phyloP scores from a whole-genome alignment of 2,888 invertebrate species.

The Leptinotarsa peninsularis region DNA sequence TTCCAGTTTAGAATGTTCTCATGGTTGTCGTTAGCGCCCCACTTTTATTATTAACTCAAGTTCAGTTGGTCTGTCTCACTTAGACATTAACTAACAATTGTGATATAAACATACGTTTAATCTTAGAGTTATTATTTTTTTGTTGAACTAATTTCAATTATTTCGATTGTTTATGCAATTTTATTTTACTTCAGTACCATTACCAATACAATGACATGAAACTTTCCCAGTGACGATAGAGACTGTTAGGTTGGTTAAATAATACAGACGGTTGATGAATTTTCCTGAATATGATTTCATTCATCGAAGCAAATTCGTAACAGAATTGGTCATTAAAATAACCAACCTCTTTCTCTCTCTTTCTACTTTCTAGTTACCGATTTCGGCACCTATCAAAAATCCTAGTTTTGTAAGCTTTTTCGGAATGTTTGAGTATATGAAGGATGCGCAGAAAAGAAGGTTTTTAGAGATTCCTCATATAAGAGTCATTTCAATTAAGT shows the following conservation, averaged over 20 bases:
- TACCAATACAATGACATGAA: neutral
- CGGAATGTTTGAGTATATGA: neutral
- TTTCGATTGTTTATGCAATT: slow-evolving; percentile 16
- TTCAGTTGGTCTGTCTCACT: slow-evolving; percentile 30
- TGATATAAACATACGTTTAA: slow-evolving; percentile 50
- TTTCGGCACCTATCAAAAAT: neutral
- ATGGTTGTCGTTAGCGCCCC: neutral
- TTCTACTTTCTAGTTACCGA: neutral
- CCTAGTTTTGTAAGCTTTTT: neutral
- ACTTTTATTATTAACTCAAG: neutral
- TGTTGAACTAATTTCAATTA: slow-evolving; percentile 18
- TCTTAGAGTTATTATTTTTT: slow-evolving; percentile 37
- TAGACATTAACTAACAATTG: slow-evolving; percentile 50
- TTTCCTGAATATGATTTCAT: too few species aligned
- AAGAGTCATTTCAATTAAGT: neutral
- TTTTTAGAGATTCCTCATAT: neutral
- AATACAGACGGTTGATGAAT: neutral
- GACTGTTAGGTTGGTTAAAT: neutral
- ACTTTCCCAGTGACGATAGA: neutral
- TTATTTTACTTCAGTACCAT: slow-evolving; percentile 15
- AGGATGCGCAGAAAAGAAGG: neutral
- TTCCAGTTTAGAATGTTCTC: neutral
- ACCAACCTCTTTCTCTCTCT: neutral
- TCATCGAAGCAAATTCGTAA: too few species aligned
- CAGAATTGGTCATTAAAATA: neutral